Percentiles rank a stretch among this genome's conserved stretches.
phyloP scores from a whole-genome alignment of 2,888 invertebrate genomes.

The Alsophila aescularia region DNA sequence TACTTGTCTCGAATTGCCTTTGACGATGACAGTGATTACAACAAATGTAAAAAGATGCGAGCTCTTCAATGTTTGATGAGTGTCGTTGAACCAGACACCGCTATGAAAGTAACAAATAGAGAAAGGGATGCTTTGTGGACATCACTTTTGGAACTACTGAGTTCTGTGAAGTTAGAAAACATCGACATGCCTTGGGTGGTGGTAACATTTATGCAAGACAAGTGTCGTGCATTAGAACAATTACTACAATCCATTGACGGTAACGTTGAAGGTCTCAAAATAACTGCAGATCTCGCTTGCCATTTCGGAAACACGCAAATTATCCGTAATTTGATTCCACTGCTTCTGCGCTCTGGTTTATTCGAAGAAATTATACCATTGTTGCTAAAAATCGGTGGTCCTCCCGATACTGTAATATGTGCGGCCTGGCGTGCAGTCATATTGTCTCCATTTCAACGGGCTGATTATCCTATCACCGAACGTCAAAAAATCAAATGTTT shows the following conservation, averaged over 20 bases:
- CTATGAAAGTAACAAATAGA: conserved; percentile 73
- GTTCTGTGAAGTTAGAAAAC: conserved; percentile 69
- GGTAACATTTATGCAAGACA: conserved; percentile 73
- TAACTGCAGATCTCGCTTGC: conserved; percentile 63
- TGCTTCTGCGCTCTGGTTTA: conserved; percentile 61
- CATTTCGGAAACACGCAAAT: conserved; percentile 63
- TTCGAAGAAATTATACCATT: conserved; percentile 73
- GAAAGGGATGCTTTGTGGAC: conserved; percentile 72
- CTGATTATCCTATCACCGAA: conserved; percentile 79
- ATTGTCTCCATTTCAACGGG: conserved; percentile 73
- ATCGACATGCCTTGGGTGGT: conserved; percentile 80
- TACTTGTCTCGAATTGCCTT: conserved; percentile 78
- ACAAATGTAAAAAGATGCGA: conserved; percentile 76
- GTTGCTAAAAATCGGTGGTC: conserved; percentile 60
- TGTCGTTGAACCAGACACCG: conserved; percentile 73
- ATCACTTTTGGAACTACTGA: conserved; percentile 71
- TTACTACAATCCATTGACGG: conserved; percentile 62
- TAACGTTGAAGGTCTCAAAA: conserved; percentile 65
- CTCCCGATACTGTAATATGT: conserved; percentile 64
- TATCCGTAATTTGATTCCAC: conserved; percentile 60
- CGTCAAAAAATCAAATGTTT: conserved; percentile 73
- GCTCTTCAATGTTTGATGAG: conserved; percentile 80
- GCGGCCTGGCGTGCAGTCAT: conserved; percentile 75
- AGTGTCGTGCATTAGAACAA: conserved; percentile 69
- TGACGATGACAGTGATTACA: conserved; percentile 75